phyloP scores from a whole-genome alignment of 1,140 invertebrate genomes.

The Calliopsis andreniformis region DNA sequence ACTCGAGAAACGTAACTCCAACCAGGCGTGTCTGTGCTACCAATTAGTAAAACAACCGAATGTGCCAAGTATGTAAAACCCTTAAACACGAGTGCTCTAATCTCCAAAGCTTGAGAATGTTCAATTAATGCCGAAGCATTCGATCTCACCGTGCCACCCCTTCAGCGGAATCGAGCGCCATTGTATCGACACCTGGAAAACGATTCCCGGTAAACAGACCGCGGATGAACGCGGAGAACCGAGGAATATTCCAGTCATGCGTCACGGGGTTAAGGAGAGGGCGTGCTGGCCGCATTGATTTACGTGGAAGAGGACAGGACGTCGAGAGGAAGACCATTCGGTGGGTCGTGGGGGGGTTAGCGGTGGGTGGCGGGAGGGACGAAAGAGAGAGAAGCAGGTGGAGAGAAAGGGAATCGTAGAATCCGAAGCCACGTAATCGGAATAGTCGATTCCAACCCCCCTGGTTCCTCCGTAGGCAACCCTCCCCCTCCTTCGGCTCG shows the following conservation, averaged over 20 bases:
- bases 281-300: slow-evolving; percentile 73
- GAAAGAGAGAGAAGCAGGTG: slow-evolving; percentile 24
- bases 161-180: slow-evolving; percentile 4
- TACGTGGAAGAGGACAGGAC: slow-evolving; percentile 66
- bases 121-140: slow-evolving; percentile 22
- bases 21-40: too few relatives aligned
- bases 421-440: slow-evolving; percentile 78
- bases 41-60: too few relatives aligned
- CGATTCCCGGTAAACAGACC: slow-evolving; percentile 50
- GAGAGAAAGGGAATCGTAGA: slow-evolving; percentile 62
- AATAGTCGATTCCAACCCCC: slow-evolving; percentile 76
- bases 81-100: too few relatives aligned
- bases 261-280: slow-evolving; percentile 71
- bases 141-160: neutral
- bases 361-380: neutral
- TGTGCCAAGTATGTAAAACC: too few relatives aligned
- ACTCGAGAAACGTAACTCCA: too few relatives aligned
- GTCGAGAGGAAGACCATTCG: slow-evolving; percentile 18
- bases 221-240: slow-evolving; percentile 53
- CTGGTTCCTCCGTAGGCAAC: slow-evolving; percentile 51
- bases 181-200: slow-evolving; percentile 33
- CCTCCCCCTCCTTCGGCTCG: slow-evolving; percentile 52
- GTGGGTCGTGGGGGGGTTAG: too few relatives aligned
- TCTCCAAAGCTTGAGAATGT: too few relatives aligned
- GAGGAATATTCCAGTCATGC: slow-evolving; percentile 67